Evolutionary conservation across 2,888 invertebrate genomes (phyloP), one percentile per base, ranked within the genome.

Genomic region (Hipparchia semele): DNA sequence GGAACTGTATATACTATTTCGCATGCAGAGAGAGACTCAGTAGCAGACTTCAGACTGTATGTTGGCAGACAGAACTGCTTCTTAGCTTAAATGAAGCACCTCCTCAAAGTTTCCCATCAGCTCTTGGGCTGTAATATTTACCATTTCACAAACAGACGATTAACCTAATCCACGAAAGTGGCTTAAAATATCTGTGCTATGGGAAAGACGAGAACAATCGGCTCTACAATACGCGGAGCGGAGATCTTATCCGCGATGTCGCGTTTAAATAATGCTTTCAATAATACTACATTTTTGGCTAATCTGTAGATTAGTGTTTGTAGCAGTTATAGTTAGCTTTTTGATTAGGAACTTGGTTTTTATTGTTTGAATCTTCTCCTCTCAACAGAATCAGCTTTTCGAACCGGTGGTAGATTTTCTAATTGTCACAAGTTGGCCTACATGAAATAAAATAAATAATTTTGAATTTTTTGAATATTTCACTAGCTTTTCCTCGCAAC

Each of bases 131-230:
- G 7, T 56, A 13, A 56, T 56, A 56, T 13, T 23, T 59, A 74
- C 33, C 54, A 72, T 73, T 73, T 74, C 70, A 74, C 72, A 72
- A 76, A 76, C 69, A 68, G 49, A 13, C 67, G 33, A 62, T 68
- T 68, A 64, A 49, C 64, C 62, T 71, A 70, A 71, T 69, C 68
- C 71, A 71, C 71, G 75, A 73, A 75, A 75, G 70, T 65, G 68
- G 68, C 72, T 70, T 70, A 73, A 75, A 68, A 73, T 70, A 75
- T 70, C 64, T 73, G 59, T 75, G 73, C 67, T 73, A 75, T 75
- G 75, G 69, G 75, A 75, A 71, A 61, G 13, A 10, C 12, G 23
- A 9, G 72, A 62, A 75, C 74, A 75, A 73, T 72, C 33, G 68
- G 4, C 54, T 64, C 33, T 46, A 53, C 66, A 70, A 72, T 74